Conservation (phyloP, 1,140 invertebrate species). For the Macrostomum lignano region DNA sequence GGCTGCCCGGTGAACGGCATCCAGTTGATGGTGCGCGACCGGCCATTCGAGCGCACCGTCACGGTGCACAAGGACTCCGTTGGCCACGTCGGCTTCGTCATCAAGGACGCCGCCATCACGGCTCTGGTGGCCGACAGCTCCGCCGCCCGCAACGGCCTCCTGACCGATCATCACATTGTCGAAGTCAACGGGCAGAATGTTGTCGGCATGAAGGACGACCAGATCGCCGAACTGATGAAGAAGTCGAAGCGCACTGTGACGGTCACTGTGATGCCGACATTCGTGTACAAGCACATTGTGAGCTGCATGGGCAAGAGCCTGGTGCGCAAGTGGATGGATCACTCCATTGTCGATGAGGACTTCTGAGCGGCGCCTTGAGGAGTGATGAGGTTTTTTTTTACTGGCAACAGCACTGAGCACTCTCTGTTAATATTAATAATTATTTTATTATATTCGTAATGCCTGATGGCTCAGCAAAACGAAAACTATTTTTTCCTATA, state of each 20-base stretch:
- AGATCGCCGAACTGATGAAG: constrained; percentile 47
- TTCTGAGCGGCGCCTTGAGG: too few relatives aligned
- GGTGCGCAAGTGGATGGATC: too few relatives aligned
- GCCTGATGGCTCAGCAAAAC: too few relatives aligned
- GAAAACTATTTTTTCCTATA: too few relatives aligned
- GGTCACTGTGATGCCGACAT: constrained; percentile 54
- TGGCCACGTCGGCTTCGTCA: constrained; percentile 57
- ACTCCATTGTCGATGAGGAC: too few relatives aligned
- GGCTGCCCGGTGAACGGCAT: constrained; percentile 46
- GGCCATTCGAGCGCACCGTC: constrained; percentile 62
- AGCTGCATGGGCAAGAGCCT: too few relatives aligned
- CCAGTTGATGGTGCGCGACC: constrained; percentile 47
- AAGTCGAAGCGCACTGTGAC: constrained; percentile 32
- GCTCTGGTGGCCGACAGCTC: constrained; percentile 62
- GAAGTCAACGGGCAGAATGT: constrained; percentile 67
- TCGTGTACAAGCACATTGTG: constrained; percentile 65
- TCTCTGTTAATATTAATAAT: too few relatives aligned
- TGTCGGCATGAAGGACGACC: constrained; percentile 56
- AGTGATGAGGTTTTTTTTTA: too few relatives aligned
- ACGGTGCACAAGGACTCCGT: constrained; percentile 61
- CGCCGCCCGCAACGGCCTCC: constrained; percentile 59
- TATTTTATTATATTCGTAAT: too few relatives aligned
- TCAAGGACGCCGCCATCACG: constrained; percentile 51
- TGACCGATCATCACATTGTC: constrained; percentile 58
- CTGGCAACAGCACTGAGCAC: too few relatives aligned